Percentiles rank a stretch among this genome's conserved stretches.
Conservation (phyloP, 2,888 invertebrate species). For the Eilema griseolum region DNA sequence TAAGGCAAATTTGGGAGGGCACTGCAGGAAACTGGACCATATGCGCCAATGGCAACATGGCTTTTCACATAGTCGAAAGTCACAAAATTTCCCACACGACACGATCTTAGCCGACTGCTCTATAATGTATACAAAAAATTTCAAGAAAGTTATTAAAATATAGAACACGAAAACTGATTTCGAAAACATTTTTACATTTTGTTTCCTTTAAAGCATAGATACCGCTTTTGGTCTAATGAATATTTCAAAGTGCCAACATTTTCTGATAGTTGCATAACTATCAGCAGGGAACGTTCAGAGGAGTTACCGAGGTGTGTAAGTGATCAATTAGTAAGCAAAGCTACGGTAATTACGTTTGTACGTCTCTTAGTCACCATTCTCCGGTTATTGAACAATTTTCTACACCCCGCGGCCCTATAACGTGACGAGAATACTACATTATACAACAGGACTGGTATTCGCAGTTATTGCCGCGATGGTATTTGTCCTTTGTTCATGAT, state of each 20-base stretch:
- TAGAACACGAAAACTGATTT: neutral
- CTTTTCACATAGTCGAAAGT: too few species aligned
- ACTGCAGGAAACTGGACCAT: too few species aligned
- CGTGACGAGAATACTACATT: conserved; percentile 46
- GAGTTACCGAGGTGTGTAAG: conserved; percentile 37
- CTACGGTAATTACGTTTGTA: conserved; percentile 38
- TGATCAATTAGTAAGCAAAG: conserved; percentile 42
- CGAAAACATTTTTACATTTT: conserved; percentile 6
- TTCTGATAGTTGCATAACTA: conserved; percentile 36
- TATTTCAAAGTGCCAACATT: conserved; percentile 23
- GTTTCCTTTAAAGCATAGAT: conserved; percentile 1
- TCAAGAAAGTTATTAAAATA: neutral
- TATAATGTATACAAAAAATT: neutral
- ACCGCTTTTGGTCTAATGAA: conserved; percentile 25
- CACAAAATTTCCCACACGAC: too few species aligned
- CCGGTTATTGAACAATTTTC: conserved; percentile 37
- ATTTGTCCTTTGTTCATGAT: conserved; percentile 52
- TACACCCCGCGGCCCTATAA: conserved; percentile 23
- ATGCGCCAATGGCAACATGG: too few species aligned
- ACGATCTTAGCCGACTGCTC: too few species aligned
- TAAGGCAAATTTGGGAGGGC: too few species aligned
- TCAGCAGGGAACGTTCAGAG: conserved; percentile 27
- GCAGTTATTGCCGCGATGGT: conserved; percentile 47
- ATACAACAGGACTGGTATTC: conserved; percentile 41
- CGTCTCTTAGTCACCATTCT: conserved; percentile 24